Evolutionary conservation across 2,888 invertebrate species (phyloP), one percentile per base, ranked within the genome.

Genomic region (Fragum fragum): DNA sequence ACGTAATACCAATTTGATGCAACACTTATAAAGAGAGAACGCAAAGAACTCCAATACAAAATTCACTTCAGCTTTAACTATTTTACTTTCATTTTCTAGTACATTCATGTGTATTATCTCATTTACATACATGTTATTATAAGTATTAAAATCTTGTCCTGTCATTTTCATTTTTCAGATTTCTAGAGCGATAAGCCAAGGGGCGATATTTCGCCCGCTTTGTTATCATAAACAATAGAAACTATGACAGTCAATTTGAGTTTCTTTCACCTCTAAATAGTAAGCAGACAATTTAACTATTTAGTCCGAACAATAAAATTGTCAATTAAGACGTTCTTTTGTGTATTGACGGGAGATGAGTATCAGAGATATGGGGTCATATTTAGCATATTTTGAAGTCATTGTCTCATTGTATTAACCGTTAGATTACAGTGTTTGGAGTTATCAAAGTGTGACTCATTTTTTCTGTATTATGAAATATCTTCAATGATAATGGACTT

Each of bases 211-310:
- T 57, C 26, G 26, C 28, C 57, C 57, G 26, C 57, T 57, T 57
- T 57, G 57, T 57, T 57, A 28, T 26, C 57, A 57, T 57, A 57
- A 57, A 57, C 57, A 57, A 57, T 57, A 57, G 23, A 28, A 57
- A 47, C 18, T 57, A 57, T 57, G 57, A 57, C 57, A 57, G 57
- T 57, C 28, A 57, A 57, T 57, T 57, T 57, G 28, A 7, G 57
- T 23, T 23, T 47, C n/a, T 47, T 57, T 57, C 57, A 23, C 57
- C 57, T 9, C 7, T 57, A 16, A 57, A 28, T 2, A 57, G 21
- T 57, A 57, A 26, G 18, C 23, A 57, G 47, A 47, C 47, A 9
- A 47, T 14, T 47, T 47, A 47, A 47, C 18, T 9, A 47, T 47
- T 57, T 57, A 26, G 28, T 28, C 57, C 6, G 11, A 16, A 28